Base-by-base conservation (phyloP, 2,797 vertebrate species). In the Orestias chungarensis region DNA sequence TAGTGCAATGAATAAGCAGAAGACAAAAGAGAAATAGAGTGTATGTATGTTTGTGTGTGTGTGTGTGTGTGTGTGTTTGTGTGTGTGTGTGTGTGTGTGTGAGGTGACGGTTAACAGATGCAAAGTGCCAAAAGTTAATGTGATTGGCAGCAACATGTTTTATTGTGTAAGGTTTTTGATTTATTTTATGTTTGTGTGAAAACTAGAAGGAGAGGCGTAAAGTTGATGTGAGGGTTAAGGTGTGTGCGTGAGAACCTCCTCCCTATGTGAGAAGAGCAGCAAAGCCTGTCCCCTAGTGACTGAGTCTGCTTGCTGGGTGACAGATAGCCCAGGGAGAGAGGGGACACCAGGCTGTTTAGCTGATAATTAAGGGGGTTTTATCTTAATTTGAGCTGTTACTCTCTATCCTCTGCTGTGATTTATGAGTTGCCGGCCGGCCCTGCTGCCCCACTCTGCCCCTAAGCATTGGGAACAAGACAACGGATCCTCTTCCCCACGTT, bases 381-480 rank as follows among this genome's bases (percentile, higher is more conserved):
- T 96, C 95, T 96, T 94, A 93, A 96, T 96, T 93, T 94, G 93
- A 93, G 92, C 93, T 94, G 94, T 91, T 94, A 86, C 94, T 94
- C 93, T 93, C 92, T 89, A 92, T 95, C 94, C 94, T 93, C 92
- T 91, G 73, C 84, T 71, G 89, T 95, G 95, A 95, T 95, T 94
- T 94, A 95, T 91, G 91, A 91, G 82, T 74, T 73, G 50, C 79
- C 49, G 88, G 89, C 82, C 84, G 86, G 83, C 80, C 49, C 25
- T 81, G 82, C 86, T 92, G 84, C 83, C 84, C 38, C 82, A 83
- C 83, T 85, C 86, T 91, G 89, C 85, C 88, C 92, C 86, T 90
- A 84, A 91, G 91, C 90, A 89, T 78, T 75, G 40, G 85, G 68
- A 88, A 86, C 85, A 88, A 89, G 87, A 92, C 88, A 90, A 91